phyloP scores from a whole-genome alignment of 2,113 vertebrate genomes.

The Physeter macrocephalus region DNA sequence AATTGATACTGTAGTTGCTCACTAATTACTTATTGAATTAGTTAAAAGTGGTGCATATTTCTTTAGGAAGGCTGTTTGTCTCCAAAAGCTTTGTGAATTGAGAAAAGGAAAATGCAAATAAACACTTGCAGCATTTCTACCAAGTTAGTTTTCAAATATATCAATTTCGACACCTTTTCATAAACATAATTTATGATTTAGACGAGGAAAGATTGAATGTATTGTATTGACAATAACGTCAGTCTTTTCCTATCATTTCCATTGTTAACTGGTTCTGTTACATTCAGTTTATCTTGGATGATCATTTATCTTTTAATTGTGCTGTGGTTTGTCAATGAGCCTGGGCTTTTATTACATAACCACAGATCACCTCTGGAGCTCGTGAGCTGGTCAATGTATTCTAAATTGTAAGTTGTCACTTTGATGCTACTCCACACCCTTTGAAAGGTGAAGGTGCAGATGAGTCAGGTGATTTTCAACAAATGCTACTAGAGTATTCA shows the following conservation, averaged over 20 bases:
- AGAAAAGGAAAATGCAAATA: neutral
- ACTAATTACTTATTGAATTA: neutral
- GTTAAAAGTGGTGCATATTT: neutral
- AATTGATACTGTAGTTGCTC: neutral
- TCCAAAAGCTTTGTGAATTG: neutral
- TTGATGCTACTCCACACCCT: neutral
- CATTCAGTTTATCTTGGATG: neutral
- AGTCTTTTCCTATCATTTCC: neutral
- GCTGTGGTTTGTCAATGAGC: neutral
- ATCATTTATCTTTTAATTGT: conserved; percentile 29
- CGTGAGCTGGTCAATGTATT: neutral
- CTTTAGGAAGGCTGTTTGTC: neutral
- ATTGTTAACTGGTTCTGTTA: conserved; percentile 19
- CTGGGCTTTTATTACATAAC: conserved; percentile 15
- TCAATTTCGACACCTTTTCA: neutral
- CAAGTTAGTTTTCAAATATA: conserved; percentile 12
- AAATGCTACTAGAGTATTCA: neutral
- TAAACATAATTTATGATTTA: neutral
- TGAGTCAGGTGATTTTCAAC: neutral
- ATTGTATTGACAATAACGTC: neutral
- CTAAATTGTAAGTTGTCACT: neutral
- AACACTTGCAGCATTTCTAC: neutral
- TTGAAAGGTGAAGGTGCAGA: neutral
- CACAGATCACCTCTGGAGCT: neutral
- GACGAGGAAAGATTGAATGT: neutral